Percentiles rank a stretch among this genome's conserved stretches.
phyloP scores from a whole-genome alignment of 2,113 vertebrate genomes.

The Prunella fulvescens region DNA sequence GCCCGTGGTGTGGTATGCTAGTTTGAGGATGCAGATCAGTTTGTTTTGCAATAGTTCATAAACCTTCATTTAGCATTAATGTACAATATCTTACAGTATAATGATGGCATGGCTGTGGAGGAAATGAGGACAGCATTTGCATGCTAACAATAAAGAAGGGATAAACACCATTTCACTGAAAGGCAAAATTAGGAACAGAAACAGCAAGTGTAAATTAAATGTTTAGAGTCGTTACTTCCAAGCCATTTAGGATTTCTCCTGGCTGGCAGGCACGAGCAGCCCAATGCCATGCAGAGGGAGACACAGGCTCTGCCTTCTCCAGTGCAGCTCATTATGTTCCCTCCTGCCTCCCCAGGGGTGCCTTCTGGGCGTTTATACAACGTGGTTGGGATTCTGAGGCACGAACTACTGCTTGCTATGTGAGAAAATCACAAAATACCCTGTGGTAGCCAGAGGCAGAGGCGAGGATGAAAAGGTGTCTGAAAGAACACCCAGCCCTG shows the following conservation, averaged over 20 bases:
- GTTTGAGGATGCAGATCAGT: not conserved
- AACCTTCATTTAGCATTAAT: not conserved
- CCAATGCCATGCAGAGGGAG: not conserved
- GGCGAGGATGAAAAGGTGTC: not conserved
- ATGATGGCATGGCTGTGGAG: not conserved
- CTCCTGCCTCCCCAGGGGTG: not conserved
- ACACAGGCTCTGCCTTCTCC: not conserved
- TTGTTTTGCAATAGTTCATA: constrained; percentile 1
- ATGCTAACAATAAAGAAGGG: constrained; percentile 27
- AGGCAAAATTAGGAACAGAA: constrained; percentile 27
- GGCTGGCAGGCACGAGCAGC: not conserved
- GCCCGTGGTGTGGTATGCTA: not conserved
- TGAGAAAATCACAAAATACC: not conserved
- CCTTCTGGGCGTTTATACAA: not conserved
- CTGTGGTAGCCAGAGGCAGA: not conserved
- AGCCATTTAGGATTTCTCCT: constrained; percentile 26
- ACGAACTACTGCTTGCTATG: not conserved
- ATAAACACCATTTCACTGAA: constrained; percentile 37
- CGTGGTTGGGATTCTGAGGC: not conserved
- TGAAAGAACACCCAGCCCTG: not conserved
- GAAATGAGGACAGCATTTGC: constrained; percentile 1
- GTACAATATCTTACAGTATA: not conserved
- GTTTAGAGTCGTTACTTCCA: constrained; percentile 46
- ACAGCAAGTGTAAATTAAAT: constrained; percentile 36
- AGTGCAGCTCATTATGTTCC: not conserved